Percentiles rank a stretch among this genome's conserved stretches.
Evolutionary conservation across 1,140 invertebrate genomes (phyloP).

Genomic region (Drosophila gunungcola): DNA sequence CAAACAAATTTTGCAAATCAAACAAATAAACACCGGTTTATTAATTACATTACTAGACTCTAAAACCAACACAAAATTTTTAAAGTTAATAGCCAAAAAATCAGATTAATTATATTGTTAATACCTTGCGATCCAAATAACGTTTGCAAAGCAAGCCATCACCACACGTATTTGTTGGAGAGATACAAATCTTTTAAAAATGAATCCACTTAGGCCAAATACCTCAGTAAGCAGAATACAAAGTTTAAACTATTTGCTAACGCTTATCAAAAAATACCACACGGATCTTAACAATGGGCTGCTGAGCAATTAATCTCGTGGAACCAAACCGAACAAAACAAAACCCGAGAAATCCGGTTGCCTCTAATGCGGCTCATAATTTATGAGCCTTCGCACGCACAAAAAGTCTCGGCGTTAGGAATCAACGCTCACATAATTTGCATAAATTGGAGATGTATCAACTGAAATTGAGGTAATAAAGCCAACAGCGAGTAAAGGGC

Average conservation of each 20-base stretch:
- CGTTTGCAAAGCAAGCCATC: constrained; percentile 5
- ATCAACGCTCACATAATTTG: constrained; percentile 65
- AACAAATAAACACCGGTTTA: too few species aligned
- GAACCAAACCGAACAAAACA: constrained; percentile 34
- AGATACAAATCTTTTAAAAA: constrained; percentile 36
- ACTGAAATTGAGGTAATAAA: constrained; percentile 42
- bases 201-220: constrained; percentile 38
- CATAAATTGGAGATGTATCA: constrained; percentile 76
- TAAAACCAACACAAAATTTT: too few species aligned
- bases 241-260: constrained; percentile 42
- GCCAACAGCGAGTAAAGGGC: constrained; percentile 19
- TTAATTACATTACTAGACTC: too few species aligned
- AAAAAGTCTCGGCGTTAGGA: constrained; percentile 56
- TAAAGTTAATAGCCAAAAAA: constrained; percentile 3
- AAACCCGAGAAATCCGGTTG: constrained; percentile 62
- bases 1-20: not conserved
- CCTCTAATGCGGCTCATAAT: constrained; percentile 57
- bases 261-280: constrained; percentile 61
- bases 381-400: constrained; percentile 63
- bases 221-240: constrained; percentile 18
- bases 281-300: constrained; percentile 56
- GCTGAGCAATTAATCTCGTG: constrained; percentile 69
- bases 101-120: constrained; percentile 28
- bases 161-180: constrained; percentile 1
- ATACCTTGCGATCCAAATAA: constrained; percentile 32